Percentiles rank a stretch among this genome's conserved stretches.
These are phyloP conservation scores for Syngnathoides biaculeatus DNA, from an alignment of 2,113 vertebrate genomes.

Conservation along the genomic window DNA sequence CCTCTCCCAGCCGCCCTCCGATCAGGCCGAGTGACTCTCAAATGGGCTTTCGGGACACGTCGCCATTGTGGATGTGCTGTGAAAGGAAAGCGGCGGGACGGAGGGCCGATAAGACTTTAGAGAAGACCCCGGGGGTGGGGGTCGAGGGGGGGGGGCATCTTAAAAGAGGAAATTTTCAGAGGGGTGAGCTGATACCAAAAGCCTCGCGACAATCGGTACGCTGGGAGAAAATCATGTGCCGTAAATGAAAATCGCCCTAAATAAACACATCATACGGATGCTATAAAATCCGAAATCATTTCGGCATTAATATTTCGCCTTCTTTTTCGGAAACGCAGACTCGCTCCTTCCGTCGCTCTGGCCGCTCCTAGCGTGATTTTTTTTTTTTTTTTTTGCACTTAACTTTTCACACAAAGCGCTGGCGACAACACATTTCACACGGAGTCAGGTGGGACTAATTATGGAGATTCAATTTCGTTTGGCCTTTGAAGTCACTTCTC, in stretches of 20 bases:
- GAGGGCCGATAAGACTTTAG: slow-evolving; percentile 2
- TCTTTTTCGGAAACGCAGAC: not conserved
- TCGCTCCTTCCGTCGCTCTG: too few relatives aligned
- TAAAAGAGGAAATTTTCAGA: slow-evolving; percentile 11
- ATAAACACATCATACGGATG: too few relatives aligned
- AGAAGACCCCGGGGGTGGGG: not conserved
- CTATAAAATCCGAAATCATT: too few relatives aligned
- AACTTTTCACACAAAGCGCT: not conserved
- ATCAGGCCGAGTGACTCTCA: slow-evolving; percentile 70
- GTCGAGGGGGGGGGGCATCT: too few relatives aligned
- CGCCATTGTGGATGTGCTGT: slow-evolving; percentile 41
- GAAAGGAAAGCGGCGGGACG: slow-evolving; percentile 23
- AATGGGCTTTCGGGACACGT: slow-evolving; percentile 54
- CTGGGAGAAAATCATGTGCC: too few relatives aligned
- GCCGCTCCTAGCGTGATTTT: not conserved
- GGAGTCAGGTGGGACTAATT: slow-evolving; percentile 53
- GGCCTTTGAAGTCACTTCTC: slow-evolving; percentile 58
- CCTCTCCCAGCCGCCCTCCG: slow-evolving; percentile 63
- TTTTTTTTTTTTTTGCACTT: too few relatives aligned
- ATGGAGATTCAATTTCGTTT: slow-evolving; percentile 52
- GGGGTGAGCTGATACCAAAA: slow-evolving; percentile 1
- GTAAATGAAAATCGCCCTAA: too few relatives aligned
- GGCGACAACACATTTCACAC: slow-evolving; percentile 42
- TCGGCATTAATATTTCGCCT: too few relatives aligned
- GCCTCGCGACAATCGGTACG: not conserved